Evolutionary conservation across 2,888 invertebrate genomes (phyloP).

Genomic region (Elgonia sp.): DNA sequence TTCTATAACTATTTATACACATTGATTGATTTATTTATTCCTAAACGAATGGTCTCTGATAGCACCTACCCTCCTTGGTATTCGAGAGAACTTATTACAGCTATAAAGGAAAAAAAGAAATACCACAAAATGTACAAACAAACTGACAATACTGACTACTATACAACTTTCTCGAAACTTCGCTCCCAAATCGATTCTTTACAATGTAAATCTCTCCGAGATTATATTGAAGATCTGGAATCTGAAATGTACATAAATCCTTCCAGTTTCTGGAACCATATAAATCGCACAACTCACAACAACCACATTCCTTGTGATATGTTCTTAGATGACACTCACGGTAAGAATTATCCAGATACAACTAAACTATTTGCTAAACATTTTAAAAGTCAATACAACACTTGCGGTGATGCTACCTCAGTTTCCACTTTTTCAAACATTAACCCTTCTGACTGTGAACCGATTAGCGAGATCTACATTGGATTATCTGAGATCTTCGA

Average conservation of each 20-base stretch:
- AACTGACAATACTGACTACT: conserved; percentile 6
- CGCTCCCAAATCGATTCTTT: background rate
- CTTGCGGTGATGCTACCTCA: too few relatives aligned
- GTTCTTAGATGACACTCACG: background rate
- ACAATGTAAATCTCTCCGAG: background rate
- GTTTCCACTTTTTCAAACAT: too few relatives aligned
- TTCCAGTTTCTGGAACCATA: background rate
- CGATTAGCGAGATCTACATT: background rate
- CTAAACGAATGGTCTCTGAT: too few relatives aligned
- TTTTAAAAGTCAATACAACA: too few relatives aligned
- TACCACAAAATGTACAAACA: conserved; percentile 2
- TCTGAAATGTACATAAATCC: background rate
- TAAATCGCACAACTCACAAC: background rate
- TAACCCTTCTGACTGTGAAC: too few relatives aligned
- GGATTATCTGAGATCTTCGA: background rate
- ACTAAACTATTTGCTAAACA: background rate
- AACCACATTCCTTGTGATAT: background rate
- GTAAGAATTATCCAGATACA: background rate
- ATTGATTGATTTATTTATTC: too few relatives aligned
- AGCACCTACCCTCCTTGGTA: too few relatives aligned
- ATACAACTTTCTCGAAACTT: background rate
- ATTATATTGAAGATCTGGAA: background rate
- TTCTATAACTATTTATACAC: too few relatives aligned
- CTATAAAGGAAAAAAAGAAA: too few relatives aligned
- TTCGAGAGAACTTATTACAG: too few relatives aligned